Conservation (phyloP, 2,113 vertebrate genomes). For the Zosterops japonicus region DNA sequence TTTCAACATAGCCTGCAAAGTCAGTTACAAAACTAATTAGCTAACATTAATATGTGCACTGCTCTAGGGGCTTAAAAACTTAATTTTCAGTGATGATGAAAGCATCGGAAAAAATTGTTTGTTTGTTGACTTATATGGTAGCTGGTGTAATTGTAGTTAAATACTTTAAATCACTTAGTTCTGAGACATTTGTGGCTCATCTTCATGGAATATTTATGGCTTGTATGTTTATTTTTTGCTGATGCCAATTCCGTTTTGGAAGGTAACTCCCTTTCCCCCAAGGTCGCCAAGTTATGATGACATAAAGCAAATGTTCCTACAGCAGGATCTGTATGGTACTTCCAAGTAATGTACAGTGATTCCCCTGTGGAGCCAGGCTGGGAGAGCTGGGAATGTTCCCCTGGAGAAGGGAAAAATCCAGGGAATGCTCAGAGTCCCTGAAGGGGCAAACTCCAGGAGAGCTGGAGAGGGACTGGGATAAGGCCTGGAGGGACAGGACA, state of each 20-base stretch:
- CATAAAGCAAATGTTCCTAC: not conserved
- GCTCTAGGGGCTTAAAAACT: constrained; percentile 64
- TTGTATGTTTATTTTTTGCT: not conserved
- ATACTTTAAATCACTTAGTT: constrained; percentile 29
- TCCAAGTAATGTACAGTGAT: not conserved
- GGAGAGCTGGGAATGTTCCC: not conserved
- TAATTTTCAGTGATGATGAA: constrained; percentile 66
- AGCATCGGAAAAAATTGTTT: constrained; percentile 50
- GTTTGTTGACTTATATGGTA: constrained; percentile 50
- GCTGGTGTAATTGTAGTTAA: constrained; percentile 51
- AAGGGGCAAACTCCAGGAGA: not conserved
- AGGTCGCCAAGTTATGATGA: not conserved
- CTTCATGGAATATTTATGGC: not conserved
- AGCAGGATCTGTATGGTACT: accelerated
- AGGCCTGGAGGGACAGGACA: accelerated
- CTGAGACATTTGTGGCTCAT: not conserved
- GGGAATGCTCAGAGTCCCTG: not conserved
- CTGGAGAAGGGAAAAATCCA: not conserved
- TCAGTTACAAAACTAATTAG: constrained; percentile 69
- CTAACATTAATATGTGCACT: constrained; percentile 52
- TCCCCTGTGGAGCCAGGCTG: not conserved
- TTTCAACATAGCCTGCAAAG: constrained; percentile 45
- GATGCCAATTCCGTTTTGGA: not conserved
- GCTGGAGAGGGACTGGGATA: not conserved
- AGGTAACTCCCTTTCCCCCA: not conserved